phyloP scores from a whole-genome alignment of 2,797 vertebrate species.

The Rhodeus uyekii region DNA sequence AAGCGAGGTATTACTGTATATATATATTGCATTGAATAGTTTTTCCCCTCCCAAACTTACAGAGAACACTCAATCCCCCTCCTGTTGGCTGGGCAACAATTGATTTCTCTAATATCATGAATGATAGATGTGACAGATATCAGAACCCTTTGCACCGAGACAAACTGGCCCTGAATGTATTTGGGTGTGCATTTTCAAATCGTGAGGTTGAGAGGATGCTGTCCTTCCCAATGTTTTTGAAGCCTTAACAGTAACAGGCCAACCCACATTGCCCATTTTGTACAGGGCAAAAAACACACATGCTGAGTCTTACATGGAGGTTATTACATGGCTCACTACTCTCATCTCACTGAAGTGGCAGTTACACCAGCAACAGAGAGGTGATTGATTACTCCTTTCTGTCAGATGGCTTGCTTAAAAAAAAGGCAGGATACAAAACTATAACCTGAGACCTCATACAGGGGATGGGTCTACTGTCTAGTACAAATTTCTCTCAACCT shows the following conservation, averaged over 20 bases:
- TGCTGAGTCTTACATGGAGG: not conserved
- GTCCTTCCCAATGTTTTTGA: conserved; percentile 15
- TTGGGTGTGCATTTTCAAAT: conserved; percentile 7
- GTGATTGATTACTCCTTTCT: conserved; percentile 13
- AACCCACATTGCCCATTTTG: conserved; percentile 16
- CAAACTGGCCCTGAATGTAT: not conserved
- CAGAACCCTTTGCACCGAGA: not conserved
- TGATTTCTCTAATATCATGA: not conserved
- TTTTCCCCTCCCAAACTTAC: not conserved
- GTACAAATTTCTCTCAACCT: not conserved
- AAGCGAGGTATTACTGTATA: too few relatives aligned
- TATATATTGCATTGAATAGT: too few relatives aligned
- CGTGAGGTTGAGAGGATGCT: not conserved
- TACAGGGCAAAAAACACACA: conserved; percentile 11
- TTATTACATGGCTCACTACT: conserved; percentile 20
- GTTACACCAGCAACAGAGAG: not conserved
- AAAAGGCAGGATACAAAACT: not conserved
- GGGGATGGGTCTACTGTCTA: not conserved
- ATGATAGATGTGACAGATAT: not conserved
- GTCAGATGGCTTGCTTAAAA: not conserved
- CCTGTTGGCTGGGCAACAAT: not conserved
- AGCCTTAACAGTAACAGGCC: conserved; percentile 11
- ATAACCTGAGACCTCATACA: not conserved
- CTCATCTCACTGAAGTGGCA: not conserved
- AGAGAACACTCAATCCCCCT: too few relatives aligned